These are phyloP conservation scores for Aspidapion aeneum DNA, from an alignment of 2,888 invertebrate species.

Conservation along the genomic window DNA sequence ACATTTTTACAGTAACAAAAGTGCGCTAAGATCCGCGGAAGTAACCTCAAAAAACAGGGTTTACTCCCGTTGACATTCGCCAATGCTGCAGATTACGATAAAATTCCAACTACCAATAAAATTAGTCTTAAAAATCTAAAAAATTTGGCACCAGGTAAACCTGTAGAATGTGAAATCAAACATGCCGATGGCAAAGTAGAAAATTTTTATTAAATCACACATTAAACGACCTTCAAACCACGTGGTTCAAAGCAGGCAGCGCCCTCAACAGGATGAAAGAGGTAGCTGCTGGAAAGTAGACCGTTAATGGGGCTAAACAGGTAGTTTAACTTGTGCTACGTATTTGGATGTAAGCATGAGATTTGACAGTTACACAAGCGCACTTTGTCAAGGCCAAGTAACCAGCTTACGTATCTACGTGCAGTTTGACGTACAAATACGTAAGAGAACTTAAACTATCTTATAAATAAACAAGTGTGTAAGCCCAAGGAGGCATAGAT, in stretches of 20 bases:
- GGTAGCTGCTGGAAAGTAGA: constrained; percentile 41
- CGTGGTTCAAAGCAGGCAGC: constrained; percentile 97
- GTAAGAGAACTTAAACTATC: too few species aligned
- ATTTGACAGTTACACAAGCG: not conserved
- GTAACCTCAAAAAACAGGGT: constrained; percentile 98
- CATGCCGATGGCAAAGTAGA: constrained; percentile 83
- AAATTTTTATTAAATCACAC: constrained; percentile 90
- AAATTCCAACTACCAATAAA: constrained; percentile 79
- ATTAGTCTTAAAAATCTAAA: constrained; percentile 81
- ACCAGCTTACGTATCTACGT: too few species aligned
- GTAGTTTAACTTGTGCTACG: not conserved
- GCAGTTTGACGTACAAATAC: too few species aligned
- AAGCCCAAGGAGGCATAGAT: too few species aligned
- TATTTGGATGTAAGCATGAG: too few species aligned
- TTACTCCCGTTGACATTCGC: constrained; percentile 94
- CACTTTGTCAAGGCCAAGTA: too few species aligned
- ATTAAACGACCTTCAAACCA: constrained; percentile 93
- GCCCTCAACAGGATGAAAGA: constrained; percentile 98
- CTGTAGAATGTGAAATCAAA: constrained; percentile 83
- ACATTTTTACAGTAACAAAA: not conserved
- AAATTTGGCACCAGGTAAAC: constrained; percentile 85
- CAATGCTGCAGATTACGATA: constrained; percentile 92
- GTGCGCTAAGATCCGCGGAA: constrained; percentile 81
- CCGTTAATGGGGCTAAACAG: not conserved
- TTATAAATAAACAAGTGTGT: too few species aligned